Conservation (phyloP, 23 tunicate species). For the Ciona savignyi region DNA sequence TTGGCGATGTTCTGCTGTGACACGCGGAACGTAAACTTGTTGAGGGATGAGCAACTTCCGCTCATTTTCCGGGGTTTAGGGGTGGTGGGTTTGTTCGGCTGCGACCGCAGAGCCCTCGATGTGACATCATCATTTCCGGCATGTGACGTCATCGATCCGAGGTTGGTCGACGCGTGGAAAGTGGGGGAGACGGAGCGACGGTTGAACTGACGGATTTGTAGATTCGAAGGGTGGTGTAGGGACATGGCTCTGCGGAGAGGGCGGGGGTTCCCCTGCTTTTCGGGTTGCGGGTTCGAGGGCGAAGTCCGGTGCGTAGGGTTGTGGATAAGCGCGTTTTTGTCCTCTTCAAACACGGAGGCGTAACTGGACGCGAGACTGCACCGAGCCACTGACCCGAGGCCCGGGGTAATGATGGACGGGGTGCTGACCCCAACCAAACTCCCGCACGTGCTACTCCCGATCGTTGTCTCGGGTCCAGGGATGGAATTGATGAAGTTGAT, state of each 20-base stretch:
- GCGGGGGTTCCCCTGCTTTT: neutral
- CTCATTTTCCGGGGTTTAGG: conserved; percentile 54
- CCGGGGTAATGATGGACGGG: conserved; percentile 9
- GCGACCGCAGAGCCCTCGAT: neutral
- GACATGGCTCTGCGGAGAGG: conserved; percentile 20
- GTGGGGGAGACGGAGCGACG: conserved; percentile 52
- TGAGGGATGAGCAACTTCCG: conserved; percentile 33
- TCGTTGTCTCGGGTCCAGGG: conserved; percentile 29
- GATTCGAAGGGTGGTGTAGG: conserved; percentile 8
- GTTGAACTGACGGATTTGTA: conserved; percentile 1
- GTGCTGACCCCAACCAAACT: conserved; percentile 25
- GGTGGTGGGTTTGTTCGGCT: conserved; percentile 69
- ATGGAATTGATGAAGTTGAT: conserved; percentile 12
- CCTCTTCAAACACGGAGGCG: conserved; percentile 47
- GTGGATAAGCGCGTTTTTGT: neutral
- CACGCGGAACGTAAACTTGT: conserved; percentile 20
- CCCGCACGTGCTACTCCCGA: conserved; percentile 14
- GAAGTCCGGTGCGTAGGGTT: neutral
- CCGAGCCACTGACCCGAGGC: conserved; percentile 9
- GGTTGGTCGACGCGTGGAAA: neutral
- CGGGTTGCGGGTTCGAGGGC: neutral
- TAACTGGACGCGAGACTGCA: conserved; percentile 40
- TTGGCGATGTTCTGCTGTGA: conserved; percentile 18
- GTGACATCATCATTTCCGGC: neutral
- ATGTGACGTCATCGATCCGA: neutral